Evolutionary conservation across 2,888 invertebrate genomes (phyloP).

Genomic region (Eupithecia abbreviata): DNA sequence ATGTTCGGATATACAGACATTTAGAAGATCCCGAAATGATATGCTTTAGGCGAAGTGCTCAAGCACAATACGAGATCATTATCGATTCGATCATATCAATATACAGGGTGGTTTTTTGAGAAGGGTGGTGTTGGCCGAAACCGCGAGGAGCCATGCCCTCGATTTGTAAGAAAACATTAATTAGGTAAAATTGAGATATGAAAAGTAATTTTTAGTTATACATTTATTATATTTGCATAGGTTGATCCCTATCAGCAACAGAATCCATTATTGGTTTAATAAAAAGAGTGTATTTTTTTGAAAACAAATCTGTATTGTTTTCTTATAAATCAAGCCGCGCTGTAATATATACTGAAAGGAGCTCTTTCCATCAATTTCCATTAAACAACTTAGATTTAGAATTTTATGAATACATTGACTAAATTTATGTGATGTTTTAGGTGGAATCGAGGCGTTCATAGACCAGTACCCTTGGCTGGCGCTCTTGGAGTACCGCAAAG

Average conservation of each 20-base stretch:
- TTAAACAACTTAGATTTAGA: background rate
- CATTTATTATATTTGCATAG: too few species aligned
- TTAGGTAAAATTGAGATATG: too few species aligned
- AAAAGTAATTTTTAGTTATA: too few species aligned
- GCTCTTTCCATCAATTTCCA: background rate
- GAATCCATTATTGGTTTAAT: too few species aligned
- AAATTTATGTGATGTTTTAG: conserved; percentile 40
- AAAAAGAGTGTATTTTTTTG: too few species aligned
- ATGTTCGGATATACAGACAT: background rate
- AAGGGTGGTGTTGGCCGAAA: too few species aligned
- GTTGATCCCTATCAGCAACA: too few species aligned
- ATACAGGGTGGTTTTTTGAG: too few species aligned
- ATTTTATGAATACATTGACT: background rate
- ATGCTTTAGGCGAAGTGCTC: background rate
- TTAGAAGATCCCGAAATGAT: background rate
- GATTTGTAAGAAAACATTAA: too few species aligned
- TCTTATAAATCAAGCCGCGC: background rate
- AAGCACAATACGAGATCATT: background rate
- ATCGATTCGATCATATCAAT: background rate
- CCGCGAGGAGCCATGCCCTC: too few species aligned
- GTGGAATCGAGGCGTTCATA: conserved; percentile 69
- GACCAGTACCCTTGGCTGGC: conserved; percentile 85
- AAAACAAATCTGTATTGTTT: too few species aligned
- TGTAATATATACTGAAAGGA: background rate
- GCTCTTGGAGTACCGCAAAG: conserved; percentile 72